Evolutionary conservation across 2,888 invertebrate species (phyloP), one percentile per base, ranked within the genome.

Genomic region (Micoletzkya japonica): DNA sequence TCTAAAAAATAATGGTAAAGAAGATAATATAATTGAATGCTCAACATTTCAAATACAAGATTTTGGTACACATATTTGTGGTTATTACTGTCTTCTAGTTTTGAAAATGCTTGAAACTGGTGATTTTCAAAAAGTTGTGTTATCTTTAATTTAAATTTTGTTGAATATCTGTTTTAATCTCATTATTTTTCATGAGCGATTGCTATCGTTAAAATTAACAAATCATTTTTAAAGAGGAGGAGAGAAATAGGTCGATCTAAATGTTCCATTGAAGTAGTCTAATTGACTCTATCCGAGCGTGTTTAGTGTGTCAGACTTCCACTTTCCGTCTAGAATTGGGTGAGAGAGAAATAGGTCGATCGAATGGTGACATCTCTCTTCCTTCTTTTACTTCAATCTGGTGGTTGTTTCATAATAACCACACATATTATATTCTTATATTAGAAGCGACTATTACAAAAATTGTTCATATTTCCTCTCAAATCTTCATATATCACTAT

Each of bases 201-300:
- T 56, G 24, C 14, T 20, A 24, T 56, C 56, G 24, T 44, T 63
- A 70, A 70, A 70, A 64, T 70, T 44, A 72, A 66, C 67, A 59
- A 73, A 73, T 71, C 63, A 72, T 73, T 73, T 73, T 73, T 73
- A 73, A 73, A 73, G 72, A 72, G 58, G 73, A 71, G 71, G n/a
- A n/a, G n/a, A n/a, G n/a, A n/a, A n/a, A n/a, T n/a, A n/a, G n/a
- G n/a, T n/a, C n/a, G n/a, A n/a, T n/a, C n/a, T n/a, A n/a, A 73
- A 71, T 73, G 73, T 50, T 73, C 59, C 67, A 59, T 73, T 73
- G 73, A 73, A 71, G 71, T 69, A 71, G 73, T 73, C 73, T 73
- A 72, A 69, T 69, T 70, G 72, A 69, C 72, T 72, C 69, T 72
- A 72, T 72, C 72, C 72, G 58, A 39, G 69, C 69, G 70, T 72